Evolutionary conservation across 2,888 invertebrate species (phyloP).

Genomic region (Drosophila rubida): DNA sequence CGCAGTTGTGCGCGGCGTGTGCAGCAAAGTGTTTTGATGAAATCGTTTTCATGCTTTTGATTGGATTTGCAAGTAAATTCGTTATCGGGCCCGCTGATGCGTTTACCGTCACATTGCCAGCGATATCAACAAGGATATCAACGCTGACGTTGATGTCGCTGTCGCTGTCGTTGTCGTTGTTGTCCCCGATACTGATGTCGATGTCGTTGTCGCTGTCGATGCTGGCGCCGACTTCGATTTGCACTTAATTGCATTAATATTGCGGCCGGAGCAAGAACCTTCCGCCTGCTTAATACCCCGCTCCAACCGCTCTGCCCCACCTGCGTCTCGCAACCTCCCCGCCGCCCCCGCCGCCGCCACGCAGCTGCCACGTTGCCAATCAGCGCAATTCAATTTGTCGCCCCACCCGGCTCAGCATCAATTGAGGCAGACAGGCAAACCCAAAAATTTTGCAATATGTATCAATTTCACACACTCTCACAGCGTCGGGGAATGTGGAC

Average conservation of each 20-base stretch:
- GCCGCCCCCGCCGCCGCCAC: background rate
- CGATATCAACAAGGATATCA: constrained; percentile 50
- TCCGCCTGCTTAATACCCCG: background rate
- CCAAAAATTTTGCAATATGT: constrained; percentile 44
- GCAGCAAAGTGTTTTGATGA: constrained; percentile 41
- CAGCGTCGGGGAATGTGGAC: background rate
- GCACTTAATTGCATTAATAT: constrained; percentile 79
- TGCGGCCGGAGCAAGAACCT: constrained; percentile 55
- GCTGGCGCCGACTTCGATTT: constrained; percentile 60
- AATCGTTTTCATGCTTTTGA: constrained; percentile 68
- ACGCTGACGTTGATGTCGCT: constrained; percentile 32
- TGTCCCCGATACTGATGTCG: constrained; percentile 8
- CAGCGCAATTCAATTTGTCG: constrained; percentile 76
- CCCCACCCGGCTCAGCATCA: constrained; percentile 37
- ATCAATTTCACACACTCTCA: constrained; percentile 51
- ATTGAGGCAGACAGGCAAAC: constrained; percentile 39
- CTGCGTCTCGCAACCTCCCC: background rate
- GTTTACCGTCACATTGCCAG: constrained; percentile 49
- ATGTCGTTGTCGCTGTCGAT: constrained; percentile 8
- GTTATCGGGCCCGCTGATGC: constrained; percentile 68
- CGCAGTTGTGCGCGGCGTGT: constrained; percentile 1
- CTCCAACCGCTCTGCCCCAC: background rate
- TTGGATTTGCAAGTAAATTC: constrained; percentile 71
- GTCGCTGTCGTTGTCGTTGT: constrained; percentile 5
- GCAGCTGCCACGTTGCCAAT: constrained; percentile 51